Percentiles rank a stretch among this genome's conserved stretches.
Conservation (phyloP, 2,113 vertebrate species). For the Lamprologus tigripictilis region DNA sequence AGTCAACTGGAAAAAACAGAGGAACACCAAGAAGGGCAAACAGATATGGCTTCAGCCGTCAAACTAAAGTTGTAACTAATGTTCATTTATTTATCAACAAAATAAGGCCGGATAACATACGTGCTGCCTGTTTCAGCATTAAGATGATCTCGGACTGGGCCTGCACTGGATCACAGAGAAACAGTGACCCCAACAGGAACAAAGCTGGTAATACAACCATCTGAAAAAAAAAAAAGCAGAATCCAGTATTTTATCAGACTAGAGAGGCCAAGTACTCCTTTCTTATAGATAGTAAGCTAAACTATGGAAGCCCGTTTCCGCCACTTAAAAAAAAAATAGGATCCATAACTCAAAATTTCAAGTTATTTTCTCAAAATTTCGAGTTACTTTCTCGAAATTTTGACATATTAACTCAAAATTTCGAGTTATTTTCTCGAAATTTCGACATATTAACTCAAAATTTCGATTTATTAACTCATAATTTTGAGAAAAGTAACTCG, state of each 20-base stretch:
- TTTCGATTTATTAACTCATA: no score
- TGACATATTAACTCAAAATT: no score
- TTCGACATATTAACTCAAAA: no score
- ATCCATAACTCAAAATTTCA: no score
- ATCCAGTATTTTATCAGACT: background rate
- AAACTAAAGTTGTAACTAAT: background rate
- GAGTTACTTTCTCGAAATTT: no score
- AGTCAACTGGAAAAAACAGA: conserved; percentile 14
- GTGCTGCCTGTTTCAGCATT: conserved; percentile 25
- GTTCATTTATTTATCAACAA: background rate
- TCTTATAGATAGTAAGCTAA: background rate
- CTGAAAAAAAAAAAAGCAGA: background rate
- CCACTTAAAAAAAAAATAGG: no score
- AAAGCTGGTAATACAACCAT: conserved; percentile 29
- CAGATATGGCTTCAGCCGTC: background rate
- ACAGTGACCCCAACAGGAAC: conserved; percentile 54
- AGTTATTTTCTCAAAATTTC: no score
- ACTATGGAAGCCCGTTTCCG: no score
- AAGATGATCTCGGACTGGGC: background rate
- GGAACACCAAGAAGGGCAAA: no score
- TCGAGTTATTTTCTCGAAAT: no score
- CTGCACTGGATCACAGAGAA: conserved; percentile 10
- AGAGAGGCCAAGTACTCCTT: background rate
- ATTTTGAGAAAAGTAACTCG: no score
- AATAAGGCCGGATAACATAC: conserved; percentile 20